A percentile compares a stretch with the other conserved stretches of the same genome.
These are phyloP conservation scores for Melipona beecheii DNA, from an alignment of 2,888 invertebrate genomes.

Conservation along the genomic window DNA sequence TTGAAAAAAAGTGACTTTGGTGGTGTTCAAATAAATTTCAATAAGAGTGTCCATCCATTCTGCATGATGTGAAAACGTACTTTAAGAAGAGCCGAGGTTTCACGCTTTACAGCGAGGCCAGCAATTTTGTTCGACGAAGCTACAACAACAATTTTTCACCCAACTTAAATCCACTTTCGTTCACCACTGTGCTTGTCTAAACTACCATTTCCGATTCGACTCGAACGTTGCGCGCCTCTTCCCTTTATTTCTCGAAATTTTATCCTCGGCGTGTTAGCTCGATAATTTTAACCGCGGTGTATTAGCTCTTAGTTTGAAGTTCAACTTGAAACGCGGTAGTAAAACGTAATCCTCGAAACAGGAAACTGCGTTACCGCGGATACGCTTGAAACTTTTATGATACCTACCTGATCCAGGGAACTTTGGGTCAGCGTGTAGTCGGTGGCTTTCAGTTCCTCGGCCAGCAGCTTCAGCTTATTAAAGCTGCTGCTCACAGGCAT, in stretches of 20 bases:
- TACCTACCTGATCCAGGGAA: conserved; percentile 86
- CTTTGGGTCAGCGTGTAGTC: conserved; percentile 87
- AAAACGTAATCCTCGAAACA: background rate
- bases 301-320: background rate
- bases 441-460: conserved; percentile 84
- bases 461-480: conserved; percentile 85
- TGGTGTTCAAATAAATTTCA: too few species aligned
- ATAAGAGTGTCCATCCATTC: too few species aligned
- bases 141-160: too few species aligned
- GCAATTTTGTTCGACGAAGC: too few species aligned
- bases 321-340: background rate
- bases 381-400: background rate
- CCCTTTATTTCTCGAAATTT: background rate
- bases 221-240: background rate
- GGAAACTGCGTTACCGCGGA: too few species aligned
- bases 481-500: conserved; percentile 85
- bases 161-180: too few species aligned
- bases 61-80: too few species aligned
- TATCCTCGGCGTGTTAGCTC: background rate
- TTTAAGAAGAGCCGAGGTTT: too few species aligned
- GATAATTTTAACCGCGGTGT: background rate
- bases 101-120: too few species aligned
- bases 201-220: background rate
- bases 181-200: too few species aligned
- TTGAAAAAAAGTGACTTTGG: too few species aligned